Base-by-base conservation (phyloP, 2,888 invertebrate species). In the Polyploca ridens region DNA sequence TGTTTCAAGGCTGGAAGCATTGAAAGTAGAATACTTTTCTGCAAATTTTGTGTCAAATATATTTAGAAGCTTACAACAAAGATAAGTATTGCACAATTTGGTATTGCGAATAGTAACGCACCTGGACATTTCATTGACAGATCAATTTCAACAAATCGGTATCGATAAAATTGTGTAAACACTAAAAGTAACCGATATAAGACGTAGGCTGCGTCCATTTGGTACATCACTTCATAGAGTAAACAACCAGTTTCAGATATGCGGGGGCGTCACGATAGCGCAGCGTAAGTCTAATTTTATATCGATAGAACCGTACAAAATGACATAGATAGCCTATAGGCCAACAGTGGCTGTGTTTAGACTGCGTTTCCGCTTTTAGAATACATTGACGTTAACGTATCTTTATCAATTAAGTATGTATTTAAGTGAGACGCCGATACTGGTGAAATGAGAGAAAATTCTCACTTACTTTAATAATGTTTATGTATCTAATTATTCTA, bases 221-320 rank as follows among this genome's bases (percentile, higher is more conserved):
- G 62, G 66, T 38, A 66, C 77, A 74, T 69, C 75, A 71, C 74
- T 76, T 66, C 16, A 8, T 58, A 66, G 66, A 63, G 63, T 66
- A 65, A 44, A 61, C 66, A 75, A 78, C 79, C 77, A 75, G 81
- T 81, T 74, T 71, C 41, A 41, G 66, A 59, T 60, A 33, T 73
- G 82, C 78, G 81, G 79, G 79, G 81, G 81, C 78, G 80, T 75
- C 66, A 66, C 72, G 72, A 73, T 77, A 77, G 70, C 73, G 73
- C 74, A 74, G 74, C 73, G 77, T 79, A 78, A 77, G 71, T 79
- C 71, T 70, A 72, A 74, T 77, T 78, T 75, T 76, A 77, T 79
- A 78, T 75, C 66, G 73, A 73, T 64, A 69, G 71, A 73, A 75
- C 70, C 69, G 66, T 70, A 73, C 73, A 72, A 71, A 73, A 69